Evolutionary conservation across 2,797 vertebrate species (phyloP).

Genomic region (Anas bahamensis): DNA sequence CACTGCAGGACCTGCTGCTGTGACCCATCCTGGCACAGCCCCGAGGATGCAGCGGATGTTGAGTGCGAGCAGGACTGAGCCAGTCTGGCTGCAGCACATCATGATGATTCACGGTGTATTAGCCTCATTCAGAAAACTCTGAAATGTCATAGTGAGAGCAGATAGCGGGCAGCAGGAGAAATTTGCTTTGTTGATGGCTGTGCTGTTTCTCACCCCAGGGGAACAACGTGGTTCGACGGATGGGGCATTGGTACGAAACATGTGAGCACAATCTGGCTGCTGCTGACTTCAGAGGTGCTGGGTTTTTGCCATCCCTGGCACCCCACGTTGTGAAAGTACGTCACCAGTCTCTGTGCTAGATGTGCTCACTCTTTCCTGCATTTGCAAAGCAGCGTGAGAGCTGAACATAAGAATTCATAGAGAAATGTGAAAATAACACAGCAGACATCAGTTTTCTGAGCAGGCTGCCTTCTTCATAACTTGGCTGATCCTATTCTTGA

Average conservation of each 20-base stretch:
- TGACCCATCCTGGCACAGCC: not conserved
- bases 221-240: not conserved
- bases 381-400: not conserved
- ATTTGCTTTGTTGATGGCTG: not conserved
- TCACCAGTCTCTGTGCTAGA: not conserved
- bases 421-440: not conserved
- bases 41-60: not conserved
- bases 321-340: not conserved
- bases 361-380: not conserved
- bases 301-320: not conserved
- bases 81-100: not conserved
- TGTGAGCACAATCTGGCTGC: fast-evolving
- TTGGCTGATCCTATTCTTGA: not conserved
- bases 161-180: not conserved
- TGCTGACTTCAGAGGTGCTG: not conserved
- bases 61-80: not conserved
- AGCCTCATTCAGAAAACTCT: not conserved
- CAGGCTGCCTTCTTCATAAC: not conserved
- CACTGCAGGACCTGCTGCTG: not conserved
- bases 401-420: not conserved
- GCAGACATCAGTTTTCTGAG: not conserved
- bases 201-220: not conserved
- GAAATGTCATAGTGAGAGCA: not conserved
- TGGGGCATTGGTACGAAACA: not conserved
- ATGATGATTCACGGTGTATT: not conserved